phyloP scores from a whole-genome alignment of 2,113 vertebrate species.

The Apteryx mantelli region DNA sequence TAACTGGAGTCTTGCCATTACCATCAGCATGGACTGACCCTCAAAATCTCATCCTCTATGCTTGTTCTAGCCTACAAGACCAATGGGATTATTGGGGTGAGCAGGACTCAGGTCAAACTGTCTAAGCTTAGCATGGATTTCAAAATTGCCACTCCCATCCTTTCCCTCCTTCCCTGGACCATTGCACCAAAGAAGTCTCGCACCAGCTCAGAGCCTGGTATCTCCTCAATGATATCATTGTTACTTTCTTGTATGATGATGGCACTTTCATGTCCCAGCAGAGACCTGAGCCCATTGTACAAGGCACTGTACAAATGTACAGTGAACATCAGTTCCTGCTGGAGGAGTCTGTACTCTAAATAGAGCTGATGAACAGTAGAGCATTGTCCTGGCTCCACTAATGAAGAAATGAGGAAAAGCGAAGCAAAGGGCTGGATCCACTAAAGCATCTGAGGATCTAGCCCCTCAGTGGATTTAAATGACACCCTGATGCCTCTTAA shows the following conservation, averaged over 20 bases:
- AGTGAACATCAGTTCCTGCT: neutral
- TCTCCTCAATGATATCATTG: neutral
- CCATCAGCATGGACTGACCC: neutral
- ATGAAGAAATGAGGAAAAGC: neutral
- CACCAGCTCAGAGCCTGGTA: neutral
- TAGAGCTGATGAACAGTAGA: neutral
- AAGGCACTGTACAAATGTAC: neutral
- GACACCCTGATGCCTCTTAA: neutral
- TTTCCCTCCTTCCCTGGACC: neutral
- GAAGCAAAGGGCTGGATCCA: neutral
- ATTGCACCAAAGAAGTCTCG: neutral
- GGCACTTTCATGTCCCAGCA: neutral
- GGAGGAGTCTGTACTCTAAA: neutral
- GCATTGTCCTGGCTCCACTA: neutral
- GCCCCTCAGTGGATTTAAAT: neutral
- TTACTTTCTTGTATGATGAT: neutral
- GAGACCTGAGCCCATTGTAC: neutral
- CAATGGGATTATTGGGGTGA: neutral
- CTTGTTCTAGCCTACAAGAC: neutral
- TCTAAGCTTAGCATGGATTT: neutral
- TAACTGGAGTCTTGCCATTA: neutral
- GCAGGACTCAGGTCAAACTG: neutral
- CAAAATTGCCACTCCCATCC: neutral
- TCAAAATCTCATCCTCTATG: neutral
- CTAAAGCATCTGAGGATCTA: neutral